Evolutionary conservation across 1,140 invertebrate species (phyloP), one percentile per base, ranked within the genome.

Genomic region (Drosophila repleta): DNA sequence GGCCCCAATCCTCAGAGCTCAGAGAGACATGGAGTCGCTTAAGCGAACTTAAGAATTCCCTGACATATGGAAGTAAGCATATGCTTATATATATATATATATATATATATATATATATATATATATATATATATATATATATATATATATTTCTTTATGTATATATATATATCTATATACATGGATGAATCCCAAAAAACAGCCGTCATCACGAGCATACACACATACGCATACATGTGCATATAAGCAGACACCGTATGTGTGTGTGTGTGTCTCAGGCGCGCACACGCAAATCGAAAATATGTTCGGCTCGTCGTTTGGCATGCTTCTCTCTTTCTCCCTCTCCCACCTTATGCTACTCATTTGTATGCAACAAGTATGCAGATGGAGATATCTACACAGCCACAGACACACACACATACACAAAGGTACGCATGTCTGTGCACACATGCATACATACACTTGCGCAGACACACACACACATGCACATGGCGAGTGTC

Each of bases 361-460:
- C 80, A 83, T 83, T 83, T 84, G 79, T 83, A 83, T 83, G 80
- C 79, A 83, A 85, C 76, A 81, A 80, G 81, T 80, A 84, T 74
- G 74, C 66, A 74, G 60, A 70, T 65, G 60, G 66, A 74, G 55
- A 73, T 67, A 73, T 62, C 65, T 66, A 61, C 37, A 73, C 57
- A 35, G n/a, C 62, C 13, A 63, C 32, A 46, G 26, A 37, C 56
- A 49, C 41, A 35, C 43, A 45, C 8, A 55, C 45, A 24, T 8
- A 20, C 26, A 65, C 15, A 55, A 39, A 64, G 15, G 21, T 26
- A 51, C 10, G 32, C 11, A 35, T 5, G 29, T 18, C 10, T 48
- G 29, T 29, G 7, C 39, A n/a, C 41, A 55, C 39, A 63, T 35
- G 35, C 26, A 43, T 24, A 53, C n/a, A 21, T 26, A 56, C 10